Conservation (phyloP, 2,888 invertebrate species). For the Diplazon laetatorius region DNA sequence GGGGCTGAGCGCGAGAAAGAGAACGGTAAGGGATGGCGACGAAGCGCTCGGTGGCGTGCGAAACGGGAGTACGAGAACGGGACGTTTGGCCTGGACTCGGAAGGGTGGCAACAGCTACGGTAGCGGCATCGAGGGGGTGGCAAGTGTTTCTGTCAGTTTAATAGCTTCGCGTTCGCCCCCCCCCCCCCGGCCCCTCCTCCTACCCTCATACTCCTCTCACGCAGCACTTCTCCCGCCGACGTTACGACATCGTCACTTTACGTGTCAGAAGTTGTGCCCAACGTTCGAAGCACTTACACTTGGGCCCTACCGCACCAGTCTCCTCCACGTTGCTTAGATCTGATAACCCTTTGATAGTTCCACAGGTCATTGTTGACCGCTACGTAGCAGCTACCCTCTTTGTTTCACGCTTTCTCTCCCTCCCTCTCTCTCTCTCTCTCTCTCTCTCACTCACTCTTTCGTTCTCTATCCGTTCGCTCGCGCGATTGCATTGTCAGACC, state of each 20-base stretch:
- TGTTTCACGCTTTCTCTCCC: background rate
- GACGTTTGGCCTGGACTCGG: slow-evolving; percentile 56
- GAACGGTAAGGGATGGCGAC: slow-evolving; percentile 54
- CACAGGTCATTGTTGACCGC: slow-evolving; percentile 72
- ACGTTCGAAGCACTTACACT: slow-evolving; percentile 50
- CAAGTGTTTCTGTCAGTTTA: slow-evolving; percentile 83
- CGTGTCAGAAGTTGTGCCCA: slow-evolving; percentile 80
- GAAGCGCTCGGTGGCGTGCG: slow-evolving; percentile 57
- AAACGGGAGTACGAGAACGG: slow-evolving; percentile 67
- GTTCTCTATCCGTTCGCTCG: background rate
- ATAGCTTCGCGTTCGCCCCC: slow-evolving; percentile 80
- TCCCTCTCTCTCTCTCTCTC: background rate
- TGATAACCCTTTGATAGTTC: slow-evolving; percentile 80
- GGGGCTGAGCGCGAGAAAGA: slow-evolving; percentile 66
- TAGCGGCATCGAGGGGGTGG: slow-evolving; percentile 77
- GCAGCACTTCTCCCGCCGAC: slow-evolving; percentile 72
- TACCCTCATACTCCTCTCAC: slow-evolving; percentile 57
- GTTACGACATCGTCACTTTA: slow-evolving; percentile 81
- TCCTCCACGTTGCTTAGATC: slow-evolving; percentile 71
- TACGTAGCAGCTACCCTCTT: slow-evolving; percentile 41
- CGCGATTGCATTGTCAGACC: background rate
- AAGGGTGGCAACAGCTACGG: slow-evolving; percentile 49
- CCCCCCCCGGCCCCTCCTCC: slow-evolving; percentile 54
- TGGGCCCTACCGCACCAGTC: slow-evolving; percentile 29
- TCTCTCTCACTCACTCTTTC: no score